These are phyloP conservation scores for Spialia ferax DNA, from an alignment of 2,888 invertebrate species.

Conservation along the genomic window DNA sequence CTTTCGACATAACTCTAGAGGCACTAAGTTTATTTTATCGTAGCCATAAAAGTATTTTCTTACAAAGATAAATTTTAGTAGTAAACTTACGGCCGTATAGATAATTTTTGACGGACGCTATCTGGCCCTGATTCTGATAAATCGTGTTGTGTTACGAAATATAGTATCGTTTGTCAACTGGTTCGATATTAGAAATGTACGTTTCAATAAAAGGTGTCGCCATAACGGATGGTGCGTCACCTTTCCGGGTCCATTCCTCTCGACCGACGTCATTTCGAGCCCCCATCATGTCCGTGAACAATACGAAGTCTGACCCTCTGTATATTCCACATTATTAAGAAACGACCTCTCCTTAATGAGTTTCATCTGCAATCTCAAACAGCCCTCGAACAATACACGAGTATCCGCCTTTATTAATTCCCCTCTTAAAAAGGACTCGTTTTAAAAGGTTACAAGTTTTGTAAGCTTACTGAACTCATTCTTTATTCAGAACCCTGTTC, in stretches of 20 bases:
- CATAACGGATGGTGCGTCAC: slow-evolving; percentile 23
- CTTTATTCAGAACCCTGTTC: slow-evolving; percentile 37
- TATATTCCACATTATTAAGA: slow-evolving; percentile 65
- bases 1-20: too few relatives aligned
- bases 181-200: slow-evolving; percentile 37
- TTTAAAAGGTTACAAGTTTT: slow-evolving; percentile 39
- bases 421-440: slow-evolving; percentile 52
- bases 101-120: neutral
- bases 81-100: neutral
- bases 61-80: neutral
- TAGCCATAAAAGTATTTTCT: neutral
- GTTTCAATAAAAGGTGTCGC: slow-evolving; percentile 38
- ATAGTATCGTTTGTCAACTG: slow-evolving; percentile 21
- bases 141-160: neutral
- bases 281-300: slow-evolving; percentile 44
- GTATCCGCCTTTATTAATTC: slow-evolving; percentile 64
- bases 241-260: slow-evolving; percentile 25
- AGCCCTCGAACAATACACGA: slow-evolving; percentile 65
- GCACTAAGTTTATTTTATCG: neutral
- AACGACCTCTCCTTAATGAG: slow-evolving; percentile 68
- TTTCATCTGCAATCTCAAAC: slow-evolving; percentile 68
- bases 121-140: neutral
- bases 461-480: slow-evolving; percentile 35
- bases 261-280: slow-evolving; percentile 13
- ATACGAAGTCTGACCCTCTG: slow-evolving; percentile 70